phyloP scores from a whole-genome alignment of 2,797 vertebrate species.

The Propithecus deckenii region DNA sequence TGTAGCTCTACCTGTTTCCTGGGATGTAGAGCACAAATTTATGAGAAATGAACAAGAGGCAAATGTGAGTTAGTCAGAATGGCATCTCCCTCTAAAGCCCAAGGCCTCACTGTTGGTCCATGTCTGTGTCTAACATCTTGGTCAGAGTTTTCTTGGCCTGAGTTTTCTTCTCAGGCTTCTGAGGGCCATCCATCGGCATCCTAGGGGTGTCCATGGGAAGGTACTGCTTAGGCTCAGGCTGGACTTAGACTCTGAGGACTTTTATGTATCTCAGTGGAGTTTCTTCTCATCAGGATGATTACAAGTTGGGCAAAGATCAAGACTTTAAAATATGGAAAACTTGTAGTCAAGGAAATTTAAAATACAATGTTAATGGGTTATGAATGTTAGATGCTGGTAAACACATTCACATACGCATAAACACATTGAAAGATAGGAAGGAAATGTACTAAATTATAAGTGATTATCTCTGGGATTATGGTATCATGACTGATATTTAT shows the following conservation, averaged over 20 bases:
- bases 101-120: background rate
- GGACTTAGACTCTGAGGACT: background rate
- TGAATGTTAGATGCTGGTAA: background rate
- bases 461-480: background rate
- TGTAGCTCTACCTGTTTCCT: background rate
- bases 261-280: background rate
- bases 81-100: background rate
- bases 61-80: background rate
- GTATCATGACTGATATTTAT: background rate
- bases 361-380: background rate
- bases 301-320: background rate
- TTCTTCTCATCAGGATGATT: background rate
- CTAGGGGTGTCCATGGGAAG: background rate
- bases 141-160: background rate
- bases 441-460: background rate
- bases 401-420: background rate
- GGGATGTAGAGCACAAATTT: background rate
- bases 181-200: background rate
- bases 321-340: constrained; percentile 8
- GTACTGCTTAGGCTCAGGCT: background rate
- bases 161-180: background rate
- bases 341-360: background rate
- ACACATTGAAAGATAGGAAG: background rate
- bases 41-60: background rate
- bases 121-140: background rate